These are phyloP conservation scores for Scaptomyza pallida DNA, from an alignment of 1,140 invertebrate genomes.

Conservation along the genomic window DNA sequence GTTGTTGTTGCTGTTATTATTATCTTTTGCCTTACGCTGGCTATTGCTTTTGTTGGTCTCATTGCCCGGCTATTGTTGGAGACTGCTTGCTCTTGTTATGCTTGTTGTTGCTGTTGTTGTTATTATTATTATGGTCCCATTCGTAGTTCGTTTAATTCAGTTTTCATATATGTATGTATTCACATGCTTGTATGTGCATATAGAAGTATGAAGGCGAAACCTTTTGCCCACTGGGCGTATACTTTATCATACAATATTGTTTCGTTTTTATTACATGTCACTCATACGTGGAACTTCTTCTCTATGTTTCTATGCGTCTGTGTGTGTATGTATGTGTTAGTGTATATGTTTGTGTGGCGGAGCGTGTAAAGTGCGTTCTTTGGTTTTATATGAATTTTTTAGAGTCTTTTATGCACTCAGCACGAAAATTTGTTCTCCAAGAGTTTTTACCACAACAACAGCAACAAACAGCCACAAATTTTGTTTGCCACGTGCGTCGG, in stretches of 20 bases:
- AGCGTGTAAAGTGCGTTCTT: slow-evolving; percentile 81
- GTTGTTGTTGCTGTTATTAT: slow-evolving; percentile 60
- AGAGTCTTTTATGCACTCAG: slow-evolving; percentile 81
- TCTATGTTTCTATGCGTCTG: slow-evolving; percentile 46
- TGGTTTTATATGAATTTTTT: slow-evolving; percentile 81
- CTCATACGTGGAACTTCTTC: slow-evolving; percentile 68
- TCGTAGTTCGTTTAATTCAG: slow-evolving; percentile 82
- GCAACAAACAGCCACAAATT: slow-evolving; percentile 40
- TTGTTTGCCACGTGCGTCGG: slow-evolving; percentile 57
- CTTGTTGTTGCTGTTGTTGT: slow-evolving; percentile 26
- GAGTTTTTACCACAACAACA: slow-evolving; percentile 65
- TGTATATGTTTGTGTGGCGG: slow-evolving; percentile 28
- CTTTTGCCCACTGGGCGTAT: slow-evolving; percentile 78
- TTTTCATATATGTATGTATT: slow-evolving; percentile 71
- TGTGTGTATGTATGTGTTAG: slow-evolving; percentile 33
- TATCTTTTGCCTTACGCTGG: slow-evolving; percentile 74
- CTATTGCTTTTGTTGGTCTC: slow-evolving; percentile 72
- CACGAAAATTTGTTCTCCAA: slow-evolving; percentile 77
- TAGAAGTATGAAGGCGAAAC: slow-evolving; percentile 32
- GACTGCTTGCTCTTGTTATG: slow-evolving; percentile 37
- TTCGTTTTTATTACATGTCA: slow-evolving; percentile 82
- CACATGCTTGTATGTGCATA: slow-evolving; percentile 33
- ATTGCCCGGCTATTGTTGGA: slow-evolving; percentile 54
- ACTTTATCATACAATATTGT: slow-evolving; percentile 82
- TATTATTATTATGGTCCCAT: slow-evolving; percentile 73